Percentiles rank a stretch among this genome's conserved stretches.
Conservation (phyloP, 1,140 invertebrate genomes). For the Plectus sambesii region DNA sequence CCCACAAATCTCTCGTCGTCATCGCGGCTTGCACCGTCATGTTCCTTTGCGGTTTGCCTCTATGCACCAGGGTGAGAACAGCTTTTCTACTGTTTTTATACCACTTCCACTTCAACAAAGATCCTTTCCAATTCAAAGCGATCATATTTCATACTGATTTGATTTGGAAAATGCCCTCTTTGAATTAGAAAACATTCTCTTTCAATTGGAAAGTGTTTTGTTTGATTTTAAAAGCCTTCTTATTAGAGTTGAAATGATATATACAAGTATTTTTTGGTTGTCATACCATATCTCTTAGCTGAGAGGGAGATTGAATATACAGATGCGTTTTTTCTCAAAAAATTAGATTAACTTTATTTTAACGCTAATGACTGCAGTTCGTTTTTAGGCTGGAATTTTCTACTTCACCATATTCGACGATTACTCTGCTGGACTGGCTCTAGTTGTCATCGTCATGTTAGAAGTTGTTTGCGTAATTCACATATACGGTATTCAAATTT, state of each 20-base stretch:
- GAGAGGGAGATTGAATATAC: too few species aligned
- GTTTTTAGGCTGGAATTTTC: constrained; percentile 24
- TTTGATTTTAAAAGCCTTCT: background rate
- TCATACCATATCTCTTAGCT: too few species aligned
- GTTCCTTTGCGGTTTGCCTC: constrained; percentile 17
- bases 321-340: too few species aligned
- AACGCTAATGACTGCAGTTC: too few species aligned
- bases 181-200: too few species aligned
- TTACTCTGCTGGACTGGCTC: constrained; percentile 22
- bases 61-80: constrained; percentile 20
- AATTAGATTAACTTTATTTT: too few species aligned
- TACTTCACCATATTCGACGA: constrained; percentile 27
- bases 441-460: constrained; percentile 20
- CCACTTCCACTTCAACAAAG: too few species aligned
- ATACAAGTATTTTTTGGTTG: background rate
- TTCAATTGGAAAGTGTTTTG: too few species aligned
- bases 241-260: background rate
- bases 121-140: too few species aligned
- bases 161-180: too few species aligned
- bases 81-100: too few species aligned
- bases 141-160: too few species aligned
- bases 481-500: constrained; percentile 22
- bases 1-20: constrained; percentile 15
- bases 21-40: constrained; percentile 11
- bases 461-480: constrained; percentile 24